These are phyloP conservation scores for Canis aureus DNA, from an alignment of 2,113 vertebrate species.

Conservation along the genomic window DNA sequence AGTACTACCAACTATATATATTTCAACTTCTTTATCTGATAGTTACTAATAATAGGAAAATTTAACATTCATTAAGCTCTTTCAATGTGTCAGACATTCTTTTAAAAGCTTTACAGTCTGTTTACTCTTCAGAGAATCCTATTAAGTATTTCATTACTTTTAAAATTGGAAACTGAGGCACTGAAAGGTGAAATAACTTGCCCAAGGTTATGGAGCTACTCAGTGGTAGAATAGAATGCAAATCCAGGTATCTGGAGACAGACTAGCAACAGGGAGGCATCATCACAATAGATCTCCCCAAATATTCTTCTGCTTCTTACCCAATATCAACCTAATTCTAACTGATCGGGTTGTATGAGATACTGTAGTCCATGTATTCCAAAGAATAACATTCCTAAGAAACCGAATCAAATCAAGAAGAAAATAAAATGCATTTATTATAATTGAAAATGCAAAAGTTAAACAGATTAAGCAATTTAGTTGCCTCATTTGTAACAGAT, in stretches of 20 bases:
- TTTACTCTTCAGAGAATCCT: background rate
- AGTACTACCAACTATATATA: background rate
- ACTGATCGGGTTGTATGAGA: background rate
- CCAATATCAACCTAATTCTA: background rate
- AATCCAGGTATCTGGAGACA: background rate
- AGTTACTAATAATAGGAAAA: background rate
- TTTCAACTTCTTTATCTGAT: background rate
- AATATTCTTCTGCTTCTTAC: conserved; percentile 15
- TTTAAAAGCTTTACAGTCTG: conserved; percentile 3
- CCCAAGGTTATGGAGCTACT: no score
- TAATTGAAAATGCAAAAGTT: conserved; percentile 42
- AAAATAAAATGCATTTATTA: conserved; percentile 50
- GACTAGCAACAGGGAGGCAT: background rate
- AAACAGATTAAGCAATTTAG: conserved; percentile 23
- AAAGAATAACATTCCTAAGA: conserved; percentile 69
- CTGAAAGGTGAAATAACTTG: background rate
- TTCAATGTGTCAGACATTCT: background rate
- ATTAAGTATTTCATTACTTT: background rate
- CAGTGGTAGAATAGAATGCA: background rate
- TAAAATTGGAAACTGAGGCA: background rate
- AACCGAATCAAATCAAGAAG: conserved; percentile 68
- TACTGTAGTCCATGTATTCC: background rate
- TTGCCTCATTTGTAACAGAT: conserved; percentile 45
- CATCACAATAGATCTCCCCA: background rate
- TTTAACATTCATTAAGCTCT: background rate